Evolutionary conservation across 1,140 invertebrate genomes (phyloP), one percentile per base, ranked within the genome.

Genomic region (Littorina saxatilis): DNA sequence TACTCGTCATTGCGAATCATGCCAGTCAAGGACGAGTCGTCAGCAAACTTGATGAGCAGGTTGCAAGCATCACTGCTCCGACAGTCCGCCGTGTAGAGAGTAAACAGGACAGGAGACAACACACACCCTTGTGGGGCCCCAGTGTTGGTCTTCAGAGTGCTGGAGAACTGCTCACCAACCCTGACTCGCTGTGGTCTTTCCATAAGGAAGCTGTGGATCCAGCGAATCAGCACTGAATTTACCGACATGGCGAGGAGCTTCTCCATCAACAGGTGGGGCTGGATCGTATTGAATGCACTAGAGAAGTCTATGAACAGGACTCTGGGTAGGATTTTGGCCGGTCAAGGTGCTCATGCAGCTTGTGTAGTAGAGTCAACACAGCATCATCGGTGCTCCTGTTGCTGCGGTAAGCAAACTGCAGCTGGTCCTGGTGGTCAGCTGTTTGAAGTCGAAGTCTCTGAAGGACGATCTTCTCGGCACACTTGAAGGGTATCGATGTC

Each of bases 231-330:
- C 2, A n/a, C 32, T 7, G 76, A 32, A 27, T 63, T 63, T 1
- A 79, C 76, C 1, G 52, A 3, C 58, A 79, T 40, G 29, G 17
- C 32, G 4, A 27, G 32, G 9, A 79, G 76, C 23, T 55, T 63
- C 35, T 63, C n/a, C 4, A 79, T 9, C 39, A 79, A 1, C 2
- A 79, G 35, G 35, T 79, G 32, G 5, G 76, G 76, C 2, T 66
- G 76, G 37, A 63, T 79, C 17, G 76, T 79, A n/a, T 79, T 79
- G 27, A 79, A 79, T 4, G 58, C 76, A n/a, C 43, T 55, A 11
- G 35, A 40, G 52, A 79, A 79, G 27, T 79, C 76, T 7, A 63
- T 39, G 58, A 63, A 63, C 35, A 79, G 37, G 0, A 63, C n/a
- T 1, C 39, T 15, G 20, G 55, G n/a, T 66, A 63, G 2, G 76